Evolutionary conservation across 2,113 vertebrate genomes (phyloP).

Genomic region (Numenius arquata): DNA sequence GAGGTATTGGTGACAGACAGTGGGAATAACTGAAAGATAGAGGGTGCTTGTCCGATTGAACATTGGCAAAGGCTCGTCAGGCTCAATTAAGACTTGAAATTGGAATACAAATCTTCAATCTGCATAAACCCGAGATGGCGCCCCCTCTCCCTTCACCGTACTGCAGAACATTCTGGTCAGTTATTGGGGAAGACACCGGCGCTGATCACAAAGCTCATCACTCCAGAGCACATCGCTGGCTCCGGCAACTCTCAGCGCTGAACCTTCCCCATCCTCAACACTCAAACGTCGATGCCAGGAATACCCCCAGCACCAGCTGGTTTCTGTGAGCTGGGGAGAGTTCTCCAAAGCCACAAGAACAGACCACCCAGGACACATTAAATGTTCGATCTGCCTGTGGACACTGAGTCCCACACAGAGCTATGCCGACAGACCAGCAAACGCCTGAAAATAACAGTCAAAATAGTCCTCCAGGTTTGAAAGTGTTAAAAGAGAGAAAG

Average conservation of each 20-base stretch:
- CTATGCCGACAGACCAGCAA: background rate
- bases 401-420: background rate
- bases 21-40: fast-evolving
- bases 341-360: background rate
- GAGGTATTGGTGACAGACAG: background rate
- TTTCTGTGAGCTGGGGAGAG: background rate
- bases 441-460: background rate
- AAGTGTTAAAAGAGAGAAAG: background rate
- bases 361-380: background rate
- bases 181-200: background rate
- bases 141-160: background rate
- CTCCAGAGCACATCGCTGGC: background rate
- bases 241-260: background rate
- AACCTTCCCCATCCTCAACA: background rate
- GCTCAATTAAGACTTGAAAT: background rate
- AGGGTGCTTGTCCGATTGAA: background rate
- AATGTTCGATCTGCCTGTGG: background rate
- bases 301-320: background rate
- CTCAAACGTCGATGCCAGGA: background rate
- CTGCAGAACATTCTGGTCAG: background rate
- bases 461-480: background rate
- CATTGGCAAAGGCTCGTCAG: background rate
- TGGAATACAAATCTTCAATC: background rate
- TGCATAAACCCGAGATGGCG: background rate
- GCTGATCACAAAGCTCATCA: background rate